phyloP scores from a whole-genome alignment of 2,797 vertebrate genomes.

The Carcharodon carcharias region DNA sequence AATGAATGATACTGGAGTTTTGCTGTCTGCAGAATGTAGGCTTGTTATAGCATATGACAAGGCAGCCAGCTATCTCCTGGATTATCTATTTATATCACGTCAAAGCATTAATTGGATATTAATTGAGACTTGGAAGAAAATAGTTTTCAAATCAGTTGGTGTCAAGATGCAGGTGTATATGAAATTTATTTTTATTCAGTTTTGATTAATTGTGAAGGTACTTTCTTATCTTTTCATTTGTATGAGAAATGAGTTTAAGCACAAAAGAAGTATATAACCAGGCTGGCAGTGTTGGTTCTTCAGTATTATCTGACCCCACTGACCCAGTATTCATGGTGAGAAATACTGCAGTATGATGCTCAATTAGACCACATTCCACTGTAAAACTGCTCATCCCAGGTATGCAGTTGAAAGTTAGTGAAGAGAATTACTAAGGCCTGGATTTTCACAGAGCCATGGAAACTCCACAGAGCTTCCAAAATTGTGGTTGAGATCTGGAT shows the following conservation, averaged over 20 bases:
- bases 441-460: too few relatives aligned
- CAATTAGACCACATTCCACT: neutral
- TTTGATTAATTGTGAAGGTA: neutral
- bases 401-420: neutral
- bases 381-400: neutral
- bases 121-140: neutral
- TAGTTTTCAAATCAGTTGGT: neutral
- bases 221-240: neutral
- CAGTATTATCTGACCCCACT: neutral
- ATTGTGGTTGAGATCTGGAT: too few relatives aligned
- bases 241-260: neutral
- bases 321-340: neutral
- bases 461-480: too few relatives aligned
- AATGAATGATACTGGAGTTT: neutral
- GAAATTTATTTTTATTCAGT: neutral
- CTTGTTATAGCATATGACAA: too few relatives aligned
- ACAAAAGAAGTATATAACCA: neutral
- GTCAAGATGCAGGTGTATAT: neutral
- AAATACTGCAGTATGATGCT: neutral
- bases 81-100: neutral
- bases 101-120: neutral
- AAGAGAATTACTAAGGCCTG: neutral
- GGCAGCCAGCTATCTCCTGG: neutral
- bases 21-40: neutral
- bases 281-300: neutral